Percentiles rank a stretch among this genome's conserved stretches.
These are phyloP conservation scores for Zaprionus taronus DNA, from an alignment of 1,140 invertebrate genomes.

Conservation along the genomic window DNA sequence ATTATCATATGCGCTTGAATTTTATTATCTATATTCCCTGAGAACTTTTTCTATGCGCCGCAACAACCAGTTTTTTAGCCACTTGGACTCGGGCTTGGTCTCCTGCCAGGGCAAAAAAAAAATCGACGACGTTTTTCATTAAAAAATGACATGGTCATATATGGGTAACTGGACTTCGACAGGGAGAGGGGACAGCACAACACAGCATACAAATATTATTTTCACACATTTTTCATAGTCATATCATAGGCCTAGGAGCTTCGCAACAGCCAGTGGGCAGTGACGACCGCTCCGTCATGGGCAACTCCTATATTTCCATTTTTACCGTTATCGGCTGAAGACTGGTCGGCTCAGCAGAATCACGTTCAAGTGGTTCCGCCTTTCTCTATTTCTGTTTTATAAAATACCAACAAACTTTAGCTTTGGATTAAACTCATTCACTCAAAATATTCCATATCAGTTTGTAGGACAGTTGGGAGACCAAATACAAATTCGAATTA, in stretches of 20 bases:
- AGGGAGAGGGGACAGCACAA: neutral
- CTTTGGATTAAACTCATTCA: neutral
- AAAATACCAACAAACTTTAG: neutral
- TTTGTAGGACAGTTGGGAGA: constrained; percentile 59
- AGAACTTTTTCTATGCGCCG: constrained; percentile 82
- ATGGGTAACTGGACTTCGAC: constrained; percentile 69
- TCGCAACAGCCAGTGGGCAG: constrained; percentile 65
- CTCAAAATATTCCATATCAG: constrained; percentile 34
- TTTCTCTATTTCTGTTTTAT: constrained; percentile 24
- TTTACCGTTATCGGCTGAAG: constrained; percentile 40
- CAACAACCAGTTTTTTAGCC: constrained; percentile 82
- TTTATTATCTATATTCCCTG: constrained; percentile 84
- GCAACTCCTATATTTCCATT: constrained; percentile 79
- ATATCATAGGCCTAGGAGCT: constrained; percentile 57
- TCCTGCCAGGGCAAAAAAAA: constrained; percentile 69
- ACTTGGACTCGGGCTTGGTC: constrained; percentile 71
- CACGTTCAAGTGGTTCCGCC: constrained; percentile 56
- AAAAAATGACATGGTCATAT: constrained; percentile 64
- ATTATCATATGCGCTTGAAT: constrained; percentile 84
- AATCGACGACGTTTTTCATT: constrained; percentile 62
- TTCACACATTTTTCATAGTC: constrained; percentile 85
- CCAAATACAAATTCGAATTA: constrained; percentile 40
- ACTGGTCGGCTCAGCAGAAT: constrained; percentile 51
- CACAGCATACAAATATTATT: constrained; percentile 68
- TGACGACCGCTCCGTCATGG: constrained; percentile 70